These are phyloP conservation scores for Nerophis lumbriciformis DNA, from an alignment of 2,113 vertebrate species.

Conservation along the genomic window DNA sequence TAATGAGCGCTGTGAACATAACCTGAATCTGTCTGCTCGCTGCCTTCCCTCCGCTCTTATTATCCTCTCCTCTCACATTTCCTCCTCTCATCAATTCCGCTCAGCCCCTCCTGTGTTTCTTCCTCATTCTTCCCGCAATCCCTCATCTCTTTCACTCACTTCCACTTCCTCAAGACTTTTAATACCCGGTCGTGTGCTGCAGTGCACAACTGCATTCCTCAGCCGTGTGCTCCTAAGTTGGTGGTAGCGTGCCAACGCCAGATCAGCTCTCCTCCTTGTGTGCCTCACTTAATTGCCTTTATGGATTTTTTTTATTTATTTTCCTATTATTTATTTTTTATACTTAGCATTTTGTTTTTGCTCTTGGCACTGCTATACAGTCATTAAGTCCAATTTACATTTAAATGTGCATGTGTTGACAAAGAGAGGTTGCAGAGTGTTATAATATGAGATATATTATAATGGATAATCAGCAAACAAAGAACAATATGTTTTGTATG, in stretches of 20 bases:
- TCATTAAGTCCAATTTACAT: neutral
- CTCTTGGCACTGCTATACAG: neutral
- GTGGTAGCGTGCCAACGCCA: slow-evolving; percentile 30
- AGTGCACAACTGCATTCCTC: slow-evolving; percentile 29
- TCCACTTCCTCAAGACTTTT: slow-evolving; percentile 24
- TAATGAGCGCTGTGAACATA: slow-evolving; percentile 27
- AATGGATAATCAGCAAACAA: neutral
- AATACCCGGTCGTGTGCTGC: slow-evolving; percentile 33
- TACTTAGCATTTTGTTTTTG: neutral
- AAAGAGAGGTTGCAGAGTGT: neutral
- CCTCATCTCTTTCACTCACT: slow-evolving; percentile 16
- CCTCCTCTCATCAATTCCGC: slow-evolving; percentile 20
- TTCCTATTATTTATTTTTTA: neutral
- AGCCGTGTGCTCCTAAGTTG: slow-evolving; percentile 21
- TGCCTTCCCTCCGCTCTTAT: slow-evolving; percentile 12
- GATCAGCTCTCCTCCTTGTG: slow-evolving; percentile 22
- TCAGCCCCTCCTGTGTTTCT: slow-evolving; percentile 14
- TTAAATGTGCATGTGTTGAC: neutral
- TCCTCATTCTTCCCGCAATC: slow-evolving; percentile 15
- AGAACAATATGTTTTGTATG: too few species aligned
- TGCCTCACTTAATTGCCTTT: slow-evolving; percentile 19
- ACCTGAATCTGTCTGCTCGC: slow-evolving; percentile 33
- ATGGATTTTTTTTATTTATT: slow-evolving; percentile 2
- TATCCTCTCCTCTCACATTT: slow-evolving; percentile 19
- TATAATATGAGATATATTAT: neutral